phyloP scores from a whole-genome alignment of 64 coral and sea anemone species.

The Porites lutea region DNA sequence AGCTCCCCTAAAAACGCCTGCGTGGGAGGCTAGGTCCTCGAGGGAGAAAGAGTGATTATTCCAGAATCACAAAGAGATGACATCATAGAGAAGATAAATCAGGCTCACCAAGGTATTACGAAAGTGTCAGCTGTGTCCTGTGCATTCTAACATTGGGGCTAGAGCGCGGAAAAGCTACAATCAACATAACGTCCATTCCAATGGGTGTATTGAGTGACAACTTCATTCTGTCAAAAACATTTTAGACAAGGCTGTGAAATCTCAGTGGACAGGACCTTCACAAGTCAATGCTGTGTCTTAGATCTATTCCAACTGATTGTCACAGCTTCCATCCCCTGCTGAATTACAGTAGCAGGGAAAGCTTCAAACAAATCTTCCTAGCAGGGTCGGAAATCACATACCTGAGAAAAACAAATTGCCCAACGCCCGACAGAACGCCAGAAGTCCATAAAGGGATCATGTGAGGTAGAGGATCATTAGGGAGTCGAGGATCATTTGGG shows the following conservation, averaged over 20 bases:
- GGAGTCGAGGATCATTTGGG: no score
- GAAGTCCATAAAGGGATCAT: background rate
- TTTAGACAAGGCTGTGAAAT: constrained; percentile 12
- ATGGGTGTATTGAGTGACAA: constrained; percentile 16
- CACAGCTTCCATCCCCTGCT: constrained; percentile 24
- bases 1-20: no score
- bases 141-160: background rate
- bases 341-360: constrained; percentile 14
- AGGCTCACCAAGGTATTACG: background rate
- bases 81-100: constrained; percentile 7
- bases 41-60: constrained; percentile 39
- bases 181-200: constrained; percentile 23
- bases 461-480: no score
- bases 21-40: no score
- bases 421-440: constrained; percentile 1
- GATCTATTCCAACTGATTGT: constrained; percentile 27
- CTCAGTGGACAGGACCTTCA: background rate
- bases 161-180: background rate
- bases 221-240: constrained; percentile 26
- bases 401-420: background rate
- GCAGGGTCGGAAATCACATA: background rate
- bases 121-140: background rate
- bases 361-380: constrained; percentile 15
- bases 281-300: constrained; percentile 17
- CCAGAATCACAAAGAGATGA: background rate